Percentiles rank a stretch among this genome's conserved stretches.
Evolutionary conservation across 2,888 invertebrate species (phyloP).

Genomic region (Mongoloraphidia duomilia): DNA sequence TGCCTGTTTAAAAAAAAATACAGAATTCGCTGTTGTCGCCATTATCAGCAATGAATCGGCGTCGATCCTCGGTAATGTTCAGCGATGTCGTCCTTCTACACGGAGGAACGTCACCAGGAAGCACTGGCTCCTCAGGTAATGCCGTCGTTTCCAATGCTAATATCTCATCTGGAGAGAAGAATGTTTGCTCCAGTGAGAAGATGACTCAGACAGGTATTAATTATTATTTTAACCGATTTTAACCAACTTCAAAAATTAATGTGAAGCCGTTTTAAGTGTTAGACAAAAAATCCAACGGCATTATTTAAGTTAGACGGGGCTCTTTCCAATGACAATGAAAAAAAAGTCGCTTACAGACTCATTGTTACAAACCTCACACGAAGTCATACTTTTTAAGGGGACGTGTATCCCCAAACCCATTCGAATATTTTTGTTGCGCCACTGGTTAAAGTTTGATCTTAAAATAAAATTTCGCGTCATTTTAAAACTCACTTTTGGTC

Average conservation of each 20-base stretch:
- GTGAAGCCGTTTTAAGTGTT: neutral
- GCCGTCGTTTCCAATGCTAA: conserved; percentile 15
- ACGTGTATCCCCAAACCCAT: no score
- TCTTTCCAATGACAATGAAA: neutral
- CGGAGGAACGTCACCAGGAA: conserved; percentile 27
- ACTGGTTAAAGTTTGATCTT: no score
- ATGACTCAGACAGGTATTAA: conserved; percentile 66
- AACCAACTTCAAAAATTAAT: neutral
- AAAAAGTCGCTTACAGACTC: conserved; percentile 2
- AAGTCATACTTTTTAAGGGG: no score
- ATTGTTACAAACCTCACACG: no score
- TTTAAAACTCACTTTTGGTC: no score
- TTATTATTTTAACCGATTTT: neutral
- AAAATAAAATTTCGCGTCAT: no score
- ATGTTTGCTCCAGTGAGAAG: conserved; percentile 71
- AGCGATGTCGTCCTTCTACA: conserved; percentile 71
- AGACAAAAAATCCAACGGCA: no score
- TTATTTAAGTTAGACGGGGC: neutral
- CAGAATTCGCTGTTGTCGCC: conserved; percentile 59
- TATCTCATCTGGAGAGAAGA: conserved; percentile 33
- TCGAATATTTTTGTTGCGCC: no score
- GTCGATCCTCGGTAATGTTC: conserved; percentile 79
- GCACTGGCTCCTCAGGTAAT: conserved; percentile 25
- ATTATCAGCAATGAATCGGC: conserved; percentile 49
- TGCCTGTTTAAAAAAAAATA: neutral